These are phyloP conservation scores for Bombus picipes DNA, from an alignment of 1,140 invertebrate species.

Conservation along the genomic window DNA sequence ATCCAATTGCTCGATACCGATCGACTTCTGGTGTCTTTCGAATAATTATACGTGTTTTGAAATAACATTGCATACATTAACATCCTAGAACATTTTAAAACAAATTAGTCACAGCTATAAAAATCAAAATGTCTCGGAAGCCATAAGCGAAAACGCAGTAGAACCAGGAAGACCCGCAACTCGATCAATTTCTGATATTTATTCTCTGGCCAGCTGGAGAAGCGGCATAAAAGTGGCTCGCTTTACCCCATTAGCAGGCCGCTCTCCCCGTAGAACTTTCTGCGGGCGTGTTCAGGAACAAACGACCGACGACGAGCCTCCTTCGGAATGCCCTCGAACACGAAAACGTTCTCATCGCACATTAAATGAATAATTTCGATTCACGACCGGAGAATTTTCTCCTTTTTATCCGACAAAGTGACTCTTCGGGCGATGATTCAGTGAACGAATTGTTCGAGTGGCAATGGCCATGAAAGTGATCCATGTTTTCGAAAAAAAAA, in stretches of 20 bases:
- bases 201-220: not conserved
- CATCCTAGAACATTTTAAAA: not conserved
- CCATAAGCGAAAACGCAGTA: not conserved
- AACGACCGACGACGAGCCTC: not conserved
- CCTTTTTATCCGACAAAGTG: not conserved
- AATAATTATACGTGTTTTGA: not conserved
- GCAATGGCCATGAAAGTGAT: not conserved
- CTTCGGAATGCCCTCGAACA: not conserved
- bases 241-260: not conserved
- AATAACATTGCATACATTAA: not conserved
- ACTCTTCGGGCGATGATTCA: constrained; percentile 8
- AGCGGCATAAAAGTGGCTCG: not conserved
- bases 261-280: not conserved
- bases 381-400: not conserved
- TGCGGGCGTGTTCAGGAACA: not conserved
- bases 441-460: not conserved
- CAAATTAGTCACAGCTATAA: too few species aligned
- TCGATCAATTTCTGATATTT: constrained; percentile 24
- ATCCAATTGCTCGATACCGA: not conserved
- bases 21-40: not conserved
- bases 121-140: not conserved
- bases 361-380: constrained; percentile 23
- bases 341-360: constrained; percentile 22
- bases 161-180: not conserved
- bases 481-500: too few species aligned